Evolutionary conservation across 2,113 vertebrate species (phyloP), one percentile per base, ranked within the genome.

Genomic region (Aleadryas rufinucha): DNA sequence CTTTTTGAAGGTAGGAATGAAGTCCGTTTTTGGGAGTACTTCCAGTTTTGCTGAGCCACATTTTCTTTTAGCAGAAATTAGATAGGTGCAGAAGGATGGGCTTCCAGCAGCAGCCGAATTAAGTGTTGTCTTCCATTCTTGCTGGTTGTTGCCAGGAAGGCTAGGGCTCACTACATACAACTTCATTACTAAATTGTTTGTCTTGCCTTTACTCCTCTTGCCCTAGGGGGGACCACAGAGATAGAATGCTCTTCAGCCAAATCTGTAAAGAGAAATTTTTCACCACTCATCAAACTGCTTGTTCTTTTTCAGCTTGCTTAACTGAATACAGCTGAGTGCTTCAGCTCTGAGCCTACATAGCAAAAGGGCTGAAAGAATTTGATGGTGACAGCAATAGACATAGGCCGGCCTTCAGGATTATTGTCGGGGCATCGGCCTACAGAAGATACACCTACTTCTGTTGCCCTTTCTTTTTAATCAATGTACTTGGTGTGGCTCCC

Each of bases 401-500:
- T 13, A 59, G 24, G 14, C 23, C 91, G 56, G 52, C n/a, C 24
- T 86, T 81, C 56, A 59, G 33, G 35, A 78, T 16, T 16, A 50
- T 39, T 33, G 5, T 3, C 21, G 30, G 21, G 33, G 20, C 57
- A 75, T 33, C 52, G 61, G 33, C 10, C 2, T 56, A 22, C 19
- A 72, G 17, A 87, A 24, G 27, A 47, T 41, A 53, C 5, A 44
- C 8, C 13, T 71, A 15, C 23, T 83, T 39, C 49, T 35, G 4
- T 9, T 76, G 37, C 31, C 16, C 27, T 66, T 81, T 66, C 23
- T 69, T 60, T 59, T 80, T 27, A 57, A 65, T 31, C 21, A 13
- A 6, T 9, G 0, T 75, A 24, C 33, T 59, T 0, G 0, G 5
- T 28, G 20, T 60, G 24, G 28, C 42, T 84, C 31, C n/a, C 49